Base-by-base conservation (phyloP, 2,888 invertebrate genomes). In the Cheilosia vulpina region DNA sequence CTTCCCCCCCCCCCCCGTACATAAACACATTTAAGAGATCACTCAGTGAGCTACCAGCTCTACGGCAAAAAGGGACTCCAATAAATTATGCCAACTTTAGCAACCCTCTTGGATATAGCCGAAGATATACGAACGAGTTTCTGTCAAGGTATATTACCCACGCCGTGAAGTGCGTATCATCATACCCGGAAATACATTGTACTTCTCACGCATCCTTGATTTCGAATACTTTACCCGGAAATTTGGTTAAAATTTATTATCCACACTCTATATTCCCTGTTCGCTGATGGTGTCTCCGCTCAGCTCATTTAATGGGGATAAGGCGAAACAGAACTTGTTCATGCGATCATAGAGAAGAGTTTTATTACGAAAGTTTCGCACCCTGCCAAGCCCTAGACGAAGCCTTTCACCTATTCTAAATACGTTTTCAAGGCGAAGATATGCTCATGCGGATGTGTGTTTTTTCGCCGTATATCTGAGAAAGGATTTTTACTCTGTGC, bases 201-300 rank as follows among this genome's bases (percentile, higher is more conserved):
- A 66, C 55, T 75, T 52, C 65, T 87, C 63, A 73, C 82, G 78
- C 87, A 87, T 81, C 87, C 77, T 87, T 87, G 77, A 78, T 68
- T 87, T 65, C 69, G 65, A 82, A 69, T 78, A 52, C 73, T 55
- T 82, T 69, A 69, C 73, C 77, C 73, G 77, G 73, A 78, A 82
- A 87, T 87, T 87, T 69, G 73, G 77, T 58, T 77, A 75, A 82
- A 82, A 82, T 82, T 77, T 82, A 82, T 73, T 82, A 87, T 73
- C 73, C 85, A 77, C 69, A 75, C 69, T 45, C 24, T 38, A 66
- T 38, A 66, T 55, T 45, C 47, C 60, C 55, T 53, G 15, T 11
- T 31, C 41, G 31, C 50, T 66, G 62, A 31, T 31, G 31, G 9
- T 9, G 31, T 5, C 38, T 73, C 55, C 57, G 79, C 34, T 69